phyloP scores from a whole-genome alignment of 2,797 vertebrate species.

The Tenualosa thibaudeaui region DNA sequence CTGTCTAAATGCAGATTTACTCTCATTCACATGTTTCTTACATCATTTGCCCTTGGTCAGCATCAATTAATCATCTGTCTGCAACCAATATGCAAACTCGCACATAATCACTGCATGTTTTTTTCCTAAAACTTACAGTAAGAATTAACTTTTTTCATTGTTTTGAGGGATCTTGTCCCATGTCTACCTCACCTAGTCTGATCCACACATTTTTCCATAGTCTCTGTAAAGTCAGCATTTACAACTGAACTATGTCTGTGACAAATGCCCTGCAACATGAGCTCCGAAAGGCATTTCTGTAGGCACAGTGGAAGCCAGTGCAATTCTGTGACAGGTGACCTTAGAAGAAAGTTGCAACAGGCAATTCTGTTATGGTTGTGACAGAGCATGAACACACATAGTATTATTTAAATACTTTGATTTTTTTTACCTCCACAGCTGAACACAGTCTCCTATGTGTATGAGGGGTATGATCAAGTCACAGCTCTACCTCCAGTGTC shows the following conservation, averaged over 20 bases:
- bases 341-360: no score
- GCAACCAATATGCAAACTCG: neutral
- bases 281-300: neutral
- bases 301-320: neutral
- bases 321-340: neutral
- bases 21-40: neutral
- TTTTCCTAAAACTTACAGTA: no score
- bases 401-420: no score
- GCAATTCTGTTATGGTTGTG: no score
- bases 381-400: no score
- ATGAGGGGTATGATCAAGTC: no score
- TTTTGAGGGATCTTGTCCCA: neutral
- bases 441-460: no score
- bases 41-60: neutral
- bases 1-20: neutral
- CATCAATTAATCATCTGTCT: neutral
- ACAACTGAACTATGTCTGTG: neutral
- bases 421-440: no score
- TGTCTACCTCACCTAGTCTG: neutral
- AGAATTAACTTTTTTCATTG: no score
- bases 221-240: neutral
- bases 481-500: no score
- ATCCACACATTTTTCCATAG: neutral
- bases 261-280: neutral
- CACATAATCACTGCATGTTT: neutral